Percentiles rank a stretch among this genome's conserved stretches.
These are phyloP conservation scores for Heterochromis multidens DNA, from an alignment of 2,113 vertebrate species.

Conservation along the genomic window DNA sequence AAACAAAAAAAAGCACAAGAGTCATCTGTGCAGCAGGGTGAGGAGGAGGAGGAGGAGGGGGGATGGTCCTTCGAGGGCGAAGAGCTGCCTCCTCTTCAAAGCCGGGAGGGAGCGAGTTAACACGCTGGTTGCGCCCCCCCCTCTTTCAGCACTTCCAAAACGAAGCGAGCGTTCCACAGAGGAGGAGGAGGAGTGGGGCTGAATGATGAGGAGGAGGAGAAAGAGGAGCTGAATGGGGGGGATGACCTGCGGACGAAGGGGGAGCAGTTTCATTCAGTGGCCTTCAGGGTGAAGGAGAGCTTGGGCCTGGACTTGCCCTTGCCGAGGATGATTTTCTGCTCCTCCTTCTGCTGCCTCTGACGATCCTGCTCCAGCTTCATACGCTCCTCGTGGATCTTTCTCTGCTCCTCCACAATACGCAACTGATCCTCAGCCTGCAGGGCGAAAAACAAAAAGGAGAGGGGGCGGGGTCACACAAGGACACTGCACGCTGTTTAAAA, in stretches of 20 bases:
- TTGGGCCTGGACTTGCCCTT: slow-evolving; percentile 98
- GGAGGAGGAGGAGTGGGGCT: slow-evolving; percentile 68
- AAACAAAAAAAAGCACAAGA: slow-evolving; percentile 28
- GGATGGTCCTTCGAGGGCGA: slow-evolving; percentile 4
- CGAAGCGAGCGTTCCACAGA: slow-evolving; percentile 90
- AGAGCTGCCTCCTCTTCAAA: slow-evolving; percentile 35
- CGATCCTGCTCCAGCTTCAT: slow-evolving; percentile 99
- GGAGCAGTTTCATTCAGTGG: slow-evolving; percentile 82
- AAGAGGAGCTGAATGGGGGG: background rate
- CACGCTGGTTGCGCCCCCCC: background rate
- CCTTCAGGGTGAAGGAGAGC: slow-evolving; percentile 97
- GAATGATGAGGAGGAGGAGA: slow-evolving; percentile 34
- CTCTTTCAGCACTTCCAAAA: slow-evolving; percentile 88
- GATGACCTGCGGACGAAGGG: background rate
- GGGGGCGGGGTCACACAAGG: background rate
- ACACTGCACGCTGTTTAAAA: background rate
- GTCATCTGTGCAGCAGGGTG: slow-evolving; percentile 25
- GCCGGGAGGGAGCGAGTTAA: slow-evolving; percentile 5
- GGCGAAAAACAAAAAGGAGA: background rate
- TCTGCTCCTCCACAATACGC: slow-evolving; percentile 99
- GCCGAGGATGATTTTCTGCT: slow-evolving; percentile 99
- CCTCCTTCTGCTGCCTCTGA: slow-evolving; percentile 97
- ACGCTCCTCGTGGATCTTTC: slow-evolving; percentile 99
- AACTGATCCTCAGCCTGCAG: slow-evolving; percentile 96
- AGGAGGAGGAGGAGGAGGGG: background rate